These are phyloP conservation scores for Achroia grisella DNA, from an alignment of 1,140 invertebrate species.

Conservation along the genomic window DNA sequence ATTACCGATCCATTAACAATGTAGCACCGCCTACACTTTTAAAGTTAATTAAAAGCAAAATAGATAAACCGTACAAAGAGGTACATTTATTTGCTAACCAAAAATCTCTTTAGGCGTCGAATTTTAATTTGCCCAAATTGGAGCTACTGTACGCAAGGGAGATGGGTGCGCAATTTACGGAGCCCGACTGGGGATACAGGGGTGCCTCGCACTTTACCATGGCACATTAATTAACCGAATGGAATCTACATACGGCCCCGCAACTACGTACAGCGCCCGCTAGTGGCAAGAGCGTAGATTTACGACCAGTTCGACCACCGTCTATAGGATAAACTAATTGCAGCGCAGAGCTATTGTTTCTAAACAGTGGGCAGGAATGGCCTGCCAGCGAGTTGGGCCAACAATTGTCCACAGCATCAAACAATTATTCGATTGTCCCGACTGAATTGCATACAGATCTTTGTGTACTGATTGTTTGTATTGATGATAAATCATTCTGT, in stretches of 20 bases:
- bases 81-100: constrained; percentile 13
- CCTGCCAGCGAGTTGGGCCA: constrained; percentile 18
- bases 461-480: constrained; percentile 8
- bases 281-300: constrained; percentile 61
- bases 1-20: no score
- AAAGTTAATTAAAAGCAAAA: constrained; percentile 3
- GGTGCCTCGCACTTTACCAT: constrained; percentile 52
- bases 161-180: constrained; percentile 62
- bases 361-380: constrained; percentile 52
- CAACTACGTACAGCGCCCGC: constrained; percentile 48
- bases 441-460: constrained; percentile 21
- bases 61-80: constrained; percentile 2
- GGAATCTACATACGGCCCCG: constrained; percentile 63
- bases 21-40: background rate
- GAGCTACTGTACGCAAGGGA: constrained; percentile 49
- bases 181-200: constrained; percentile 35
- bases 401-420: constrained; percentile 32
- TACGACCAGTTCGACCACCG: constrained; percentile 64
- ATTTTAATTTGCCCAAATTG: constrained; percentile 60
- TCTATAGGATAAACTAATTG: constrained; percentile 70
- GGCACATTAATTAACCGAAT: constrained; percentile 66
- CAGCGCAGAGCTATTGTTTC: constrained; percentile 65
- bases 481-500: background rate
- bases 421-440: constrained; percentile 42
- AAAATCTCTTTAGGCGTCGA: constrained; percentile 33